A percentile compares a stretch with the other conserved stretches of the same genome.
phyloP scores from a whole-genome alignment of 2,797 vertebrate genomes.

The Dryobates pubescens region DNA sequence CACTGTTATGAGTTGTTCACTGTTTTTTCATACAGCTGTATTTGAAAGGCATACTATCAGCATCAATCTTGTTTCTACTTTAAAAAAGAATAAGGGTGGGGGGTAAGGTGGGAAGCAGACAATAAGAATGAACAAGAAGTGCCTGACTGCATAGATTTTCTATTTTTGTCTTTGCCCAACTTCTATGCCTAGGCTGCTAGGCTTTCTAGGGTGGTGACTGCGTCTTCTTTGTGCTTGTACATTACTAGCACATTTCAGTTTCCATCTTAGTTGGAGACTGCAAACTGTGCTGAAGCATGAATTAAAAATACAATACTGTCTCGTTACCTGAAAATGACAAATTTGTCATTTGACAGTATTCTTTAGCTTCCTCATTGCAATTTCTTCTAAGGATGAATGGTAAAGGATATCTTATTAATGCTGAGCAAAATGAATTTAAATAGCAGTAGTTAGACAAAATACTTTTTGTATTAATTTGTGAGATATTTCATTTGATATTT shows the following conservation, averaged over 20 bases:
- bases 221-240: not conserved
- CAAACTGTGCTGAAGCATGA: not conserved
- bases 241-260: not conserved
- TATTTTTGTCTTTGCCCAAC: not conserved
- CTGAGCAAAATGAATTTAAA: not conserved
- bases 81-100: not conserved
- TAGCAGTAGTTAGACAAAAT: not conserved
- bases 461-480: not conserved
- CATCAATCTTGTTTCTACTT: constrained; percentile 10
- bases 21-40: not conserved
- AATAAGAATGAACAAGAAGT: not conserved
- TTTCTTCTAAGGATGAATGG: not conserved
- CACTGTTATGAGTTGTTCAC: not conserved
- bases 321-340: not conserved
- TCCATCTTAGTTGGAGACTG: not conserved
- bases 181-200: not conserved
- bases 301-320: constrained; percentile 27
- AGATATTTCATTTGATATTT: not conserved
- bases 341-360: not conserved
- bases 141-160: not conserved
- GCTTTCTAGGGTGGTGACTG: not conserved
- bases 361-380: not conserved
- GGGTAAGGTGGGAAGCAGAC: no score
- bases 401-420: not conserved
- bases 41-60: constrained; percentile 38